Percentiles rank a stretch among this genome's conserved stretches.
phyloP scores from a whole-genome alignment of 2,113 vertebrate genomes.

The Salvelinus alpinus region DNA sequence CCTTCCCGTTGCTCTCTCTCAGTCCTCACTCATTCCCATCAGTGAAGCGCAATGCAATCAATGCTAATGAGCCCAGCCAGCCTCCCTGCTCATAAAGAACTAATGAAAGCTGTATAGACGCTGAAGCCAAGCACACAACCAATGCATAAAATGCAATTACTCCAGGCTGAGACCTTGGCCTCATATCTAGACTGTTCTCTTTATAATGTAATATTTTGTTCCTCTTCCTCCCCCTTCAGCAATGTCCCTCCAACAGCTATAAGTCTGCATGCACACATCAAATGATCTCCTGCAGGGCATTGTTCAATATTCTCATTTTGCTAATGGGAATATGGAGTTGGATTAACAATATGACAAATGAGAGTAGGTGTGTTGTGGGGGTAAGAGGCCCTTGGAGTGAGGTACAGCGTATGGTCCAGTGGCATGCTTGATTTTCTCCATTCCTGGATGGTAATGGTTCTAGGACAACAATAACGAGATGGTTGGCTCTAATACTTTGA shows the following conservation, averaged over 20 bases:
- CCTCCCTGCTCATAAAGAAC: slow-evolving; percentile 56
- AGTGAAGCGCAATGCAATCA: slow-evolving; percentile 49
- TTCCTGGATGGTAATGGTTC: background rate
- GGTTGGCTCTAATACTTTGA: too few relatives aligned
- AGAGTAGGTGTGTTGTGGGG: background rate
- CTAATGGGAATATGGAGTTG: slow-evolving; percentile 38
- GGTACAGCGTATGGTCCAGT: background rate
- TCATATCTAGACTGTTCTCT: slow-evolving; percentile 24
- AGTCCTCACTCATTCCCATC: slow-evolving; percentile 6
- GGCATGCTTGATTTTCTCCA: background rate
- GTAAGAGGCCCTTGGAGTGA: background rate
- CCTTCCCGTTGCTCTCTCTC: background rate
- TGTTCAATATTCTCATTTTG: slow-evolving; percentile 21
- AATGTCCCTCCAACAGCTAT: background rate
- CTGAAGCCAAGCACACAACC: slow-evolving; percentile 4
- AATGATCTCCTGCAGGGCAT: slow-evolving; percentile 14
- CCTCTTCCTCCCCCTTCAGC: background rate
- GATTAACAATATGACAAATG: slow-evolving; percentile 29
- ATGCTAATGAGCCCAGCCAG: slow-evolving; percentile 55
- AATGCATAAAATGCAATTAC: slow-evolving; percentile 16
- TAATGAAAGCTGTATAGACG: slow-evolving; percentile 48
- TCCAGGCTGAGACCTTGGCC: slow-evolving; percentile 15
- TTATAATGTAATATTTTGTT: slow-evolving; percentile 11
- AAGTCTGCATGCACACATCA: background rate
- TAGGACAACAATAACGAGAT: background rate